A percentile compares a stretch with the other conserved stretches of the same genome.
These are phyloP conservation scores for Lepus oiostolus DNA, from an alignment of 2,797 vertebrate species.

Conservation along the genomic window DNA sequence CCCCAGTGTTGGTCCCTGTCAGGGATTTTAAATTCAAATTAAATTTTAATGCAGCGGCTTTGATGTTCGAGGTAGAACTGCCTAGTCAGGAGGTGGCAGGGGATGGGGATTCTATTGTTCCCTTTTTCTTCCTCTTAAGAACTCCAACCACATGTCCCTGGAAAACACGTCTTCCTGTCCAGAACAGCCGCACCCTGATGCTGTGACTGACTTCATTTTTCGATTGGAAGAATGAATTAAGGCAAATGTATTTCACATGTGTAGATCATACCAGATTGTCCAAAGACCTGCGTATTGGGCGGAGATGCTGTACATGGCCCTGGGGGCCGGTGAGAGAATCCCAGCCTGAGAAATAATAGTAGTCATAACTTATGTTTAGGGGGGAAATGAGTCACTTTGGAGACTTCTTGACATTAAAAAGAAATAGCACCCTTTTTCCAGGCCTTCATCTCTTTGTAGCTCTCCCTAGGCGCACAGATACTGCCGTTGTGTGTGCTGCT, in stretches of 20 bases:
- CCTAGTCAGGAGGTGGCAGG: slow-evolving; percentile 69
- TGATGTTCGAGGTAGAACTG: slow-evolving; percentile 78
- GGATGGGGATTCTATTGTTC: slow-evolving; percentile 56
- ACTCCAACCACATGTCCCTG: background rate
- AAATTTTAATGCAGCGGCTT: slow-evolving; percentile 80
- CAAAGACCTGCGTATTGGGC: slow-evolving; percentile 4
- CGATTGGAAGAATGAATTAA: slow-evolving; percentile 45
- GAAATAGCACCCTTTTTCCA: slow-evolving; percentile 54
- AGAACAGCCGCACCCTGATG: background rate
- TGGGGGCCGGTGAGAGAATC: background rate
- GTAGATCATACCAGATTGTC: slow-evolving; percentile 48
- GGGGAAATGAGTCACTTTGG: slow-evolving; percentile 62
- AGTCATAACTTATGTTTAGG: slow-evolving; percentile 61
- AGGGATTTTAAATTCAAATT: slow-evolving; percentile 84
- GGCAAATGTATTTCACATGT: slow-evolving; percentile 33
- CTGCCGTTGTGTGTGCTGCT: background rate
- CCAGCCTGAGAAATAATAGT: slow-evolving; percentile 61
- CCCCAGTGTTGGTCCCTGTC: slow-evolving; percentile 72
- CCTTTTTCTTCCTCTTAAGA: background rate
- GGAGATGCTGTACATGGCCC: slow-evolving; percentile 39
- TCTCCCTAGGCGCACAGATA: background rate
- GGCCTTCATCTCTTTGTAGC: slow-evolving; percentile 33
- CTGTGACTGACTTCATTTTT: slow-evolving; percentile 53
- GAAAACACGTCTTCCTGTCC: slow-evolving; percentile 50
- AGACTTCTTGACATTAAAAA: slow-evolving; percentile 64